Evolutionary conservation across 2,888 invertebrate genomes (phyloP).

Genomic region (Conchocele bisecta): DNA sequence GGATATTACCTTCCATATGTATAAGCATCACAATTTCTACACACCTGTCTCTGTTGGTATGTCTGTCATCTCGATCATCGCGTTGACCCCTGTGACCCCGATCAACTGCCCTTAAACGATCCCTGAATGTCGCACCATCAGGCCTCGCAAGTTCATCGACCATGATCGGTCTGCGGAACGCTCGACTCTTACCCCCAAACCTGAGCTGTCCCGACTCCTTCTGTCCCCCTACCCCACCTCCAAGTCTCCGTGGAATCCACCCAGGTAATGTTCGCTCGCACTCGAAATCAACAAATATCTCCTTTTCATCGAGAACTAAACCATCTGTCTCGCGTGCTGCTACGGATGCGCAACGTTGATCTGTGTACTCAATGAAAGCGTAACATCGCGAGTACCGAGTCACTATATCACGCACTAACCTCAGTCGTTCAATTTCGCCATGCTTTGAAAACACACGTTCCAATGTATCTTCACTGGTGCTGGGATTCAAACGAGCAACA

Average conservation of each 20-base stretch:
- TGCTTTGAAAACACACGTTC: conserved; percentile 84
- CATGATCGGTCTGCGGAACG: conserved; percentile 85
- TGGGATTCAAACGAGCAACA: conserved; percentile 88
- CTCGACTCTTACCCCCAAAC: conserved; percentile 92
- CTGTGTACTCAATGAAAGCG: conserved; percentile 92
- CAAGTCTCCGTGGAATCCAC: conserved; percentile 93
- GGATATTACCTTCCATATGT: too few species aligned
- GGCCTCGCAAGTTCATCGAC: conserved; percentile 32
- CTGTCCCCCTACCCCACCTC: conserved; percentile 93
- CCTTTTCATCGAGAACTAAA: conserved; percentile 86
- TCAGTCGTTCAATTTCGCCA: conserved; percentile 87
- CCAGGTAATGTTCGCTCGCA: conserved; percentile 87
- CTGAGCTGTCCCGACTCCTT: conserved; percentile 94
- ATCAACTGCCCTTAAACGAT: too few species aligned
- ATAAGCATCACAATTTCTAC: too few species aligned
- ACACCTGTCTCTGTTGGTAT: too few species aligned
- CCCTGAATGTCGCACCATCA: conserved; percentile 46
- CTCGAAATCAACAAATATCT: conserved; percentile 91
- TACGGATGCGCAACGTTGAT: conserved; percentile 85
- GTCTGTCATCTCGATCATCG: too few species aligned
- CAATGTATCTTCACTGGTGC: conserved; percentile 86
- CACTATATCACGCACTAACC: conserved; percentile 90
- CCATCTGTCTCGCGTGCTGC: conserved; percentile 87
- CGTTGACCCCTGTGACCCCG: too few species aligned
- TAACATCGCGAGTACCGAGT: conserved; percentile 93